Base-by-base conservation (phyloP, 2,113 vertebrate species). In the Epinephelus lanceolatus region DNA sequence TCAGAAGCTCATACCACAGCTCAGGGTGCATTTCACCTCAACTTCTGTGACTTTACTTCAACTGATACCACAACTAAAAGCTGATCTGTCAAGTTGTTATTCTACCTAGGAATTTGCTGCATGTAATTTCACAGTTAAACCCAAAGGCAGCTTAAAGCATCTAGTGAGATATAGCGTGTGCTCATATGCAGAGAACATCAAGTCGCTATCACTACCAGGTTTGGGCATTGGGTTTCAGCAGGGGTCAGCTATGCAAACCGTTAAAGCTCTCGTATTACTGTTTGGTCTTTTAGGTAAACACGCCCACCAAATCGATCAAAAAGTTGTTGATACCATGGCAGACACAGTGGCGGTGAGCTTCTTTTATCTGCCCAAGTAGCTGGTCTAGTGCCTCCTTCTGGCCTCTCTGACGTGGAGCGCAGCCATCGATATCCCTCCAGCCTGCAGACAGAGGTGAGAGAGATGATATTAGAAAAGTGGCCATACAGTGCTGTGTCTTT, bases 301-400 rank as follows among this genome's bases (percentile, higher is more conserved):
- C 6, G 15, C 13, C 42, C 70, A 76, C 76, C 2, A 23, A 83
- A 81, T 57, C n/a, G 49, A 84, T 83, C 37, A 72, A 66, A 75
- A 76, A 67, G 57, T 60, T 76, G 45, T 25, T 84, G 94, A 94
- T 95, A 98, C 97, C 97, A 0, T 97, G 97, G 87, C 97, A 98
- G 45, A 95, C 80, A 3, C 97, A 97, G 87, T 97, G 94, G 78
- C 95, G 96, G 83, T 97, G 97, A 75, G 95, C 89, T 0, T 96
- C 96, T 91, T 97, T 97, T 90, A 97, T 96, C 90, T 97, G 96
- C n/a, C 91, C 89, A 30, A 97, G 95, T 7, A 97, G 95, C 59
- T 96, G 96, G 83, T 97, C 96, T 52, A 98, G 90, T 10, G 95
- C 95, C 86, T 97, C 96, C 11, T 95, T 95, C 88, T 97, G 96